phyloP scores from a whole-genome alignment of 2,113 vertebrate species.

The Microcebus murinus region DNA sequence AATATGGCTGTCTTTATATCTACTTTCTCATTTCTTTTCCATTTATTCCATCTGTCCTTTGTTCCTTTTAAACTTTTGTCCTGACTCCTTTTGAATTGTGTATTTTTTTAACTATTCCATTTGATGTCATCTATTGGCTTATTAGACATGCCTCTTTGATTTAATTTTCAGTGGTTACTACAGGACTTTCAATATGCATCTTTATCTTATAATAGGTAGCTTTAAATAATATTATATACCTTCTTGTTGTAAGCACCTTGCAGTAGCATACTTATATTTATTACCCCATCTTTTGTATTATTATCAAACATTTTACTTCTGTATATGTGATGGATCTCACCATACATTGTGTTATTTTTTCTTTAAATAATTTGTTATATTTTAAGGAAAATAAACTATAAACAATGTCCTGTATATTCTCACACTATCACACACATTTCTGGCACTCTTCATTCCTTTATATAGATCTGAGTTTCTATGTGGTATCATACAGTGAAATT shows the following conservation, averaged over 20 bases:
- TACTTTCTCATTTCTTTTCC: not conserved
- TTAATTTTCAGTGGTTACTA: not conserved
- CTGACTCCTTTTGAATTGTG: not conserved
- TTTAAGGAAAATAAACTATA: not conserved
- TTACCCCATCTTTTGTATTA: not conserved
- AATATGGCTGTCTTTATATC: not conserved
- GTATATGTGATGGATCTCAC: not conserved
- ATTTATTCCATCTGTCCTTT: not conserved
- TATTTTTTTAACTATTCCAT: not conserved
- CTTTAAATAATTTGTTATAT: not conserved
- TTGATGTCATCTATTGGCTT: not conserved
- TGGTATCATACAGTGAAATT: not conserved
- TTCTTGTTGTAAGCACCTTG: not conserved
- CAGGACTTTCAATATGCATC: not conserved
- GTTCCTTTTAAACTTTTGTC: not conserved
- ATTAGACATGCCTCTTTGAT: not conserved
- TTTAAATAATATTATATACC: not conserved
- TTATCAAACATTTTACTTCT: not conserved
- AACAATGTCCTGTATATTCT: not conserved
- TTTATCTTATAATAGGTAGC: not conserved
- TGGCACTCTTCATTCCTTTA: not conserved
- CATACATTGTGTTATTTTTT: not conserved
- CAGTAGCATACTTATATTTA: not conserved
- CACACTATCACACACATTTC: not conserved
- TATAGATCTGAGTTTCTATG: not conserved